Conservation (phyloP, 2,113 vertebrate genomes). For the Phylloscopus trochilus region DNA sequence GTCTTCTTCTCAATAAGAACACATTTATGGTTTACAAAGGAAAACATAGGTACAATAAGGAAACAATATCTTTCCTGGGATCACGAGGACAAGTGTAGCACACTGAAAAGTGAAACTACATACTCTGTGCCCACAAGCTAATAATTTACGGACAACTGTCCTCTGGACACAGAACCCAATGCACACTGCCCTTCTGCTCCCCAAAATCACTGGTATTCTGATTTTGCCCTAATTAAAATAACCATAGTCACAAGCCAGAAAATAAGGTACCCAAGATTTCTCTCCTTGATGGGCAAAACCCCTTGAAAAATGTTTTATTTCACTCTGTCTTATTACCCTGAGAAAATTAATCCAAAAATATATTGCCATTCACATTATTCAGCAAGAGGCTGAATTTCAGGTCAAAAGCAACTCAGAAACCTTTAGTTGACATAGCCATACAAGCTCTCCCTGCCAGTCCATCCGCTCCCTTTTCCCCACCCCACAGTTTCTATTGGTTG, state of each 20-base stretch:
- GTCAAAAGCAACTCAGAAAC: neutral
- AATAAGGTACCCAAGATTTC: neutral
- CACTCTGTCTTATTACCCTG: neutral
- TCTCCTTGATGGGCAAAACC: neutral
- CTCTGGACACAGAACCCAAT: neutral
- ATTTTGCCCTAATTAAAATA: neutral
- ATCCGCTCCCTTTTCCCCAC: no score
- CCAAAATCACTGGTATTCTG: neutral
- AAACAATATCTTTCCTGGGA: neutral
- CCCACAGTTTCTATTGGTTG: rapidly evolving
- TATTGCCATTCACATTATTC: neutral
- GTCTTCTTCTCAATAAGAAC: neutral
- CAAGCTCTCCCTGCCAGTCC: neutral
- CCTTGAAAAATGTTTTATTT: neutral
- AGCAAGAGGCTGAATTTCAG: neutral
- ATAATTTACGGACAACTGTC: neutral
- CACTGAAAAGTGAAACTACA: neutral
- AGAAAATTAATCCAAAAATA: neutral
- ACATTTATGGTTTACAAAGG: neutral
- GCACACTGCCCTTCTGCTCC: neutral
- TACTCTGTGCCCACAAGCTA: neutral
- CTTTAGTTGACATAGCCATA: neutral
- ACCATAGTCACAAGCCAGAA: neutral
- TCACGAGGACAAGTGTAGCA: neutral
- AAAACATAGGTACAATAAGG: neutral